Base-by-base conservation (phyloP, 1,140 invertebrate species). In the Drosophila arizonae region DNA sequence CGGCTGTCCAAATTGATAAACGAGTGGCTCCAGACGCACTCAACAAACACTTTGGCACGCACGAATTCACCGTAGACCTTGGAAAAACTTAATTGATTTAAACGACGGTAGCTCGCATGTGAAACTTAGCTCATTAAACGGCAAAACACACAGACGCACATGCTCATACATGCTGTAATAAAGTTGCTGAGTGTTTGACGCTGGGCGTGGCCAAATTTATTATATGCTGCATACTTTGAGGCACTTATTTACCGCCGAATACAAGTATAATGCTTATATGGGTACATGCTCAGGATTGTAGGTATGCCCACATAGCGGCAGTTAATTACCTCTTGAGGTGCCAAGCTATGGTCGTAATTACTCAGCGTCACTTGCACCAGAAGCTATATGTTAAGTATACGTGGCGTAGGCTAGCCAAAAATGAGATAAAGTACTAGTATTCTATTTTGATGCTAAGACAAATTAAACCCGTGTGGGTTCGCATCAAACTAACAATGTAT, bases 41-140 rank as follows among this genome's bases (percentile, higher is more conserved):
- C 28, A 30, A 24, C 56, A 68, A 61, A 55, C 77, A 70, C 55
- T 69, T 60, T 48, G 60, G 39, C 54, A 71, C 76, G 82, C 82
- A 87, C 82, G 79, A 87, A 60, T 81, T 77, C 69, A 74, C 72
- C 55, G 64, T 58, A 26, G 4, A 26, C 36, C 55, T 17, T 39
- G 33, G 58, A 48, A 80, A 86, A 61, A 74, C 54, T 78, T 81
- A 81, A 86, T 87, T 87, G 82, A 86, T 87, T 86, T 62, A 73
- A 76, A 55, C 71, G 67, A 75, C 64, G 63, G 52, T 58, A 43
- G 72, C 54, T 62, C 48, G 30, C 61, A 65, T 71, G 61, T 28
- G 60, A 75, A 50, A 76, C 52, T 71, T 58, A 54, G 66, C 48
- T 60, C 67, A 71, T 68, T 72, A 72, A 33, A 55, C 45, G 65